These are phyloP conservation scores for Nomada lathburiana DNA, from an alignment of 2,888 invertebrate genomes.

Conservation along the genomic window DNA sequence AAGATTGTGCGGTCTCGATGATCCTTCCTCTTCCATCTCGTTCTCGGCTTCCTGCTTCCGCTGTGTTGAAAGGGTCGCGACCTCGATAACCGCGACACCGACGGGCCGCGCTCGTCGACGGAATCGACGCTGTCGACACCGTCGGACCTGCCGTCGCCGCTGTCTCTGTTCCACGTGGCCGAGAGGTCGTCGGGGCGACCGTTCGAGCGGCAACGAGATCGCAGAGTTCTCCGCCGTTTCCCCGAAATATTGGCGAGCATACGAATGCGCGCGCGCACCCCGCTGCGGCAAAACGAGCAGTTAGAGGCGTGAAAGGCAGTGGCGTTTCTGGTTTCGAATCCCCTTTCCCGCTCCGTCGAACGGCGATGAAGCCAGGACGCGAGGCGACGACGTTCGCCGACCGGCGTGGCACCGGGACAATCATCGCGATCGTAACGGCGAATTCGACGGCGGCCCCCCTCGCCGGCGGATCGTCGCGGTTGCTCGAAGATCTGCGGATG, in stretches of 20 bases:
- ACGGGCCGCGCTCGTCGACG: slow-evolving; percentile 14
- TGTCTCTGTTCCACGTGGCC: not conserved
- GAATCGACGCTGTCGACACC: not conserved
- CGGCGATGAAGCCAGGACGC: slow-evolving; percentile 9
- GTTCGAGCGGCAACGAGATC: slow-evolving; percentile 17
- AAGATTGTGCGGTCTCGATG: not conserved
- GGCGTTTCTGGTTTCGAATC: slow-evolving; percentile 69
- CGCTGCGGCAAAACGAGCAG: slow-evolving; percentile 50
- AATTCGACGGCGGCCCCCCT: too few relatives aligned
- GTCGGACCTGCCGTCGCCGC: not conserved
- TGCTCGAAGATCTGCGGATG: not conserved
- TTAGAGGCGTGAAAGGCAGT: slow-evolving; percentile 71
- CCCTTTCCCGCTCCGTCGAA: slow-evolving; percentile 59
- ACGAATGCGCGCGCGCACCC: slow-evolving; percentile 42
- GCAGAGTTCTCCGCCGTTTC: slow-evolving; percentile 10
- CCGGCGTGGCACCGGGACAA: not conserved
- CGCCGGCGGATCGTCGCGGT: not conserved
- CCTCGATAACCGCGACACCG: slow-evolving; percentile 28
- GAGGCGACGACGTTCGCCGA: not conserved
- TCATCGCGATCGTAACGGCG: not conserved
- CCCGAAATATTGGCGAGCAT: slow-evolving; percentile 26
- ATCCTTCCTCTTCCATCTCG: slow-evolving; percentile 11
- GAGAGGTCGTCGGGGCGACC: slow-evolving; percentile 1
- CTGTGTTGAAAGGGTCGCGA: slow-evolving; percentile 25
- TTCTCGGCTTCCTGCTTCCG: slow-evolving; percentile 16